These are phyloP conservation scores for Synergus laeviventris DNA, from an alignment of 2,888 invertebrate genomes.

Conservation along the genomic window DNA sequence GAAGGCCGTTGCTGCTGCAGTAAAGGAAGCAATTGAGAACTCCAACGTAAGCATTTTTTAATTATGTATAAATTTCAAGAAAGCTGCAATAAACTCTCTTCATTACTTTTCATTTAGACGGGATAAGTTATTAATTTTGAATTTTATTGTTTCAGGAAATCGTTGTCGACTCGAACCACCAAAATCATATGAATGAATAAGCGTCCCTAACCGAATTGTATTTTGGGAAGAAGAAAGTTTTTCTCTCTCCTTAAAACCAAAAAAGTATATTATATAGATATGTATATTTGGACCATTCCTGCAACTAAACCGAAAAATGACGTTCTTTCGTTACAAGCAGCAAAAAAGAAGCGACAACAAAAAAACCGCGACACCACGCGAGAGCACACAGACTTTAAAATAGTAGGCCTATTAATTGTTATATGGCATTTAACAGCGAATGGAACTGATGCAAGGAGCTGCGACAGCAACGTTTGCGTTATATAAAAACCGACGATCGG, in stretches of 20 bases:
- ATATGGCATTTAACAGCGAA: slow-evolving; percentile 42
- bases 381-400: slow-evolving; percentile 65
- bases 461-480: slow-evolving; percentile 42
- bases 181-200: slow-evolving; percentile 74
- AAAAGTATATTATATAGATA: slow-evolving; percentile 75
- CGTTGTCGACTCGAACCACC: slow-evolving; percentile 71
- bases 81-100: too few relatives aligned
- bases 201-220: slow-evolving; percentile 72
- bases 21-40: slow-evolving; percentile 71
- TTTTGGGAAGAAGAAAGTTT: slow-evolving; percentile 75
- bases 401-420: slow-evolving; percentile 68
- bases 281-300: slow-evolving; percentile 76
- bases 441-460: slow-evolving; percentile 31
- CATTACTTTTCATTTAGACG: neutral
- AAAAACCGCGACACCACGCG: slow-evolving; percentile 61
- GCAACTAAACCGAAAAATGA: slow-evolving; percentile 73
- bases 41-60: slow-evolving; percentile 65
- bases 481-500: slow-evolving; percentile 38
- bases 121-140: slow-evolving; percentile 1
- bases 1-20: slow-evolving; percentile 73
- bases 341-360: slow-evolving; percentile 58
- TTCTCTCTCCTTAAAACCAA: slow-evolving; percentile 76
- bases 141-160: slow-evolving; percentile 68
- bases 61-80: neutral
- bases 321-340: slow-evolving; percentile 74